These are phyloP conservation scores for Capricornis sumatraensis DNA, from an alignment of 2,113 vertebrate species.

Conservation along the genomic window DNA sequence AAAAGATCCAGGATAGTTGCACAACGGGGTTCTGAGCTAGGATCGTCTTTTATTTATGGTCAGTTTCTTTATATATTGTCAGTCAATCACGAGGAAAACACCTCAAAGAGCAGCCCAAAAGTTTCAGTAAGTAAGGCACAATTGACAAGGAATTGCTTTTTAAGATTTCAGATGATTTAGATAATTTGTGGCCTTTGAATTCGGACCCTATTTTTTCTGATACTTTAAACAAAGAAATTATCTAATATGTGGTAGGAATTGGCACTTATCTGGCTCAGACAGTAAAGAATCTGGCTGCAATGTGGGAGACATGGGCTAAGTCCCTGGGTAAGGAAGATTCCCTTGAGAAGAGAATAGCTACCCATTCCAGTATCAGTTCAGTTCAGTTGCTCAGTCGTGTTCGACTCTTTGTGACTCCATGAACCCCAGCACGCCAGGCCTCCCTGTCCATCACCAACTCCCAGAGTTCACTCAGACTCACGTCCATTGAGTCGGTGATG, in stretches of 20 bases:
- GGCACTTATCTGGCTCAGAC: neutral
- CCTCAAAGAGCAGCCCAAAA: neutral
- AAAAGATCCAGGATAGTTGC: neutral
- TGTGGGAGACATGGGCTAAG: neutral
- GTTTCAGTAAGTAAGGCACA: neutral
- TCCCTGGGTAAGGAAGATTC: neutral
- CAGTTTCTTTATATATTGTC: neutral
- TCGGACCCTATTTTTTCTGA: neutral
- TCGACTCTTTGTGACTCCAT: no score
- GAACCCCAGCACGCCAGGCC: fast-evolving
- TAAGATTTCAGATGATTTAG: neutral
- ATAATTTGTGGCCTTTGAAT: neutral
- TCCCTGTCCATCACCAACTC: no score
- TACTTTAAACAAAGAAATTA: neutral
- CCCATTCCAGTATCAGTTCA: neutral
- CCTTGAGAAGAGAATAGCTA: neutral
- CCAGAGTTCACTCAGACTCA: no score
- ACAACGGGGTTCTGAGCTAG: neutral
- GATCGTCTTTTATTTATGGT: neutral
- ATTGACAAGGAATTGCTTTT: neutral
- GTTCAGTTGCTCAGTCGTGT: no score
- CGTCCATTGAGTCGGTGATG: no score
- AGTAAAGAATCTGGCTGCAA: neutral
- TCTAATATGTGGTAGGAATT: neutral
- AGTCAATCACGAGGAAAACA: neutral